Base-by-base conservation (phyloP, 2,797 vertebrate genomes). In the Numenius phaeopus region DNA sequence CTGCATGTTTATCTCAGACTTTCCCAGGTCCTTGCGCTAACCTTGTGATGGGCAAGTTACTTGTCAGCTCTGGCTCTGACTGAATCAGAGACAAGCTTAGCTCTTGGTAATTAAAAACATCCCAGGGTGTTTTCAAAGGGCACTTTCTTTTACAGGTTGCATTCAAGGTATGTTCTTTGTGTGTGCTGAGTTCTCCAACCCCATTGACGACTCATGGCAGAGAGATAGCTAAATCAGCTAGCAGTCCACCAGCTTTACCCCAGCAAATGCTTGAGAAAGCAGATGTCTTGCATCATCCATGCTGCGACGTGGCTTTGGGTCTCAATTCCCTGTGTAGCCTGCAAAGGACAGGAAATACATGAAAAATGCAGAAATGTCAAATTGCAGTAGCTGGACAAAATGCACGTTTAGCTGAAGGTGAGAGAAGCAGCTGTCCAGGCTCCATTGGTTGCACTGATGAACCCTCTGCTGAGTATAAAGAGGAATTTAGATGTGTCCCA, bases 241-340 rank as follows among this genome's bases (percentile, higher is more conserved):
- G 19, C 17, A 14, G 14, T 14, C 59, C 26, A 37, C 3, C 18
- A 47, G 65, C 11, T 49, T 62, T 29, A 8, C 6, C 30, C 40
- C 61, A 37, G 8, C 1, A 32, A 32, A 8, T 47, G 24, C 39
- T 29, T 26, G 26, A 16, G 24, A 58, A 77, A n/a, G 6, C 24
- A 49, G 9, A 4, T 8, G 10, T 34, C 42, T 22, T 0, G 0
- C 23, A 30, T 32, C 42, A 10, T 15, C 42, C 50, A 24, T 7
- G 11, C 47, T 44, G 27, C 0, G 1, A 16, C 32, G 8, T 1
- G 9, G 18, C 30, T 58, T 69, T 58, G 29, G 40, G 34, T 39
- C 67, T 59, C 52, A 62, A 8, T 7, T 55, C 55, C 18, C 27
- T 5, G 4, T 3, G 18, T 13, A 37, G 47, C 42, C 26, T 61